Base-by-base conservation (phyloP, 2,113 vertebrate genomes). In the Talpa occidentalis region DNA sequence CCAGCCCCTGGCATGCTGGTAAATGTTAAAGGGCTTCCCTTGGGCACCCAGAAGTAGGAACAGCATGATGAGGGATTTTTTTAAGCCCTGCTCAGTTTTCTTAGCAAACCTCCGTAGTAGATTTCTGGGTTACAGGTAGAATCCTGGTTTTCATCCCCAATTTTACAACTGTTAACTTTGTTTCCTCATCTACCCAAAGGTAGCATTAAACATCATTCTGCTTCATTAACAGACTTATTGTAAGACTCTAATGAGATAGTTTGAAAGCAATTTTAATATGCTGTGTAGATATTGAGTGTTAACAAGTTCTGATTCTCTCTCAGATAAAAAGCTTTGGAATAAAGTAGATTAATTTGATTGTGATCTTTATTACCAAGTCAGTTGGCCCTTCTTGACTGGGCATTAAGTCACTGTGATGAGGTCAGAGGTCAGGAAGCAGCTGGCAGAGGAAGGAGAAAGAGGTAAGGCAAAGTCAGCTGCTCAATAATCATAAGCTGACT, bases 361-460 rank as follows among this genome's bases (percentile, higher is more conserved):
- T 73, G 95, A 87, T 90, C 92, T 93, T 88, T 90, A 32, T 90
- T 95, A 95, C 47, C 77, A 95, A 77, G 16, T 32, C 37, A 84
- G 2, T 77, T 83, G 70, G 72, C 66, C 60, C n/a, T 76, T 73
- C 73, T 88, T 67, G 86, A 28, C 42, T 74, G 47, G 40, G 49
- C 26, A 73, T 81, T 74, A 90, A 76, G 92, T 96, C 87, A 84
- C 42, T 19, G 21, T 35, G 47, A 5, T 35, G 77, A 96, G 82
- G 94, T 94, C 70, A 90, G 60, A 83, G 77, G 47, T 87, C 21
- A 95, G 56, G 73, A 8, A 37, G 78, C 44, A 54, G 16, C 21
- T 64, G 73, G 62, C 24, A 42, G 69, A 28, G n/a, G 73, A 76
- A 40, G 24, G 24, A 49, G 64, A 54, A 82, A 56, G 91, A 78